These are phyloP conservation scores for Drosophila maculinotata DNA, from an alignment of 2,888 invertebrate genomes.

Conservation along the genomic window DNA sequence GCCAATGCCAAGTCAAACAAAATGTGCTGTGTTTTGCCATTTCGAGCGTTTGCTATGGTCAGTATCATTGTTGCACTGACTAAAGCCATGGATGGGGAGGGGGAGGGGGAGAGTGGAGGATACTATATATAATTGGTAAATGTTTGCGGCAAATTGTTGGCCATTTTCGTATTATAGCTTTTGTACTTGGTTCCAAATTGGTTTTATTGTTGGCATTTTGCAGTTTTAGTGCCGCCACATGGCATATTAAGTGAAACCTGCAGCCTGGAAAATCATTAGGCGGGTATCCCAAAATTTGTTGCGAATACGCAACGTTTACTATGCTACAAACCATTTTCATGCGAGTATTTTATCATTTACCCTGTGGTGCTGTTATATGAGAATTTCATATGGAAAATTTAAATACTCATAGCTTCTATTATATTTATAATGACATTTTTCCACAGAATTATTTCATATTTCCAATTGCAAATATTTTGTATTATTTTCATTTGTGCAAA, in stretches of 20 bases:
- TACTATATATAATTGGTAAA: slow-evolving; percentile 69
- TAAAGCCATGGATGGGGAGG: neutral
- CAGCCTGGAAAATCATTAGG: slow-evolving; percentile 8
- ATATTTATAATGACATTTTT: too few species aligned
- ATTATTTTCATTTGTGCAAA: neutral
- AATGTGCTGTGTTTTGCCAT: slow-evolving; percentile 45
- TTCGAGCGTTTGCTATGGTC: slow-evolving; percentile 22
- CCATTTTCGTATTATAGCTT: slow-evolving; percentile 63
- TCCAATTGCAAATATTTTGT: neutral
- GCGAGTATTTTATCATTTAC: too few species aligned
- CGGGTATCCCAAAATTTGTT: neutral
- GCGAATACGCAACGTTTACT: slow-evolving; percentile 16
- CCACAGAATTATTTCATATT: too few species aligned
- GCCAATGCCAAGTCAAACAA: slow-evolving; percentile 60
- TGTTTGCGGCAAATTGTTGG: slow-evolving; percentile 71
- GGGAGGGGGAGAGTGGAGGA: slow-evolving; percentile 3
- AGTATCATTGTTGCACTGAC: neutral
- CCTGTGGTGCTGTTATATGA: too few species aligned
- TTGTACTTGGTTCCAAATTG: slow-evolving; percentile 65
- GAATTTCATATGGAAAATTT: too few species aligned
- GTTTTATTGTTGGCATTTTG: slow-evolving; percentile 57
- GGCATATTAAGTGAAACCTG: slow-evolving; percentile 3
- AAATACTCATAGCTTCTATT: too few species aligned
- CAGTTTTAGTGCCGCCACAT: slow-evolving; percentile 25
- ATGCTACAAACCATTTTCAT: neutral